phyloP scores from a whole-genome alignment of 2,888 invertebrate genomes.

The Drosophila putrida region DNA sequence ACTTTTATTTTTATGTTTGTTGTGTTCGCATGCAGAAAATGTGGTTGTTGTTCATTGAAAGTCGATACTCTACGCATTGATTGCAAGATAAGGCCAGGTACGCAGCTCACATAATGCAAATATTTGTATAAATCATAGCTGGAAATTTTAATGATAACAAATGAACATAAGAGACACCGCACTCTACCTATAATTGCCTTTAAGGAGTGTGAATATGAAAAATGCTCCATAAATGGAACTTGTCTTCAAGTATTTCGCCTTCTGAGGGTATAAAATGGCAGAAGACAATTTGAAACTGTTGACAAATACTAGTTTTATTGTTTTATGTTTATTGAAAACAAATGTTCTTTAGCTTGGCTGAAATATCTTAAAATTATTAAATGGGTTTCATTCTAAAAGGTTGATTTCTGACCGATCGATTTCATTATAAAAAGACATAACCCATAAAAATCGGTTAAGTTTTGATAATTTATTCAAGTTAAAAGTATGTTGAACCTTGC shows the following conservation, averaged over 20 bases:
- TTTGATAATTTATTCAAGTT: no score
- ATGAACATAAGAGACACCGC: slow-evolving; percentile 25
- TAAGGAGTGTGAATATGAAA: slow-evolving; percentile 23
- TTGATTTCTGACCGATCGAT: no score
- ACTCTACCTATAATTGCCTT: neutral
- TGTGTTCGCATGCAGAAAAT: slow-evolving; percentile 66
- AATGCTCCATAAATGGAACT: neutral
- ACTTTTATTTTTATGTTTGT: neutral
- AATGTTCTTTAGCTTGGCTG: no score
- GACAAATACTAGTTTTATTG: neutral
- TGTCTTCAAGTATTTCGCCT: neutral
- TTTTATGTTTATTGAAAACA: no score
- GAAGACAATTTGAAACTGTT: neutral
- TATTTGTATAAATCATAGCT: slow-evolving; percentile 64
- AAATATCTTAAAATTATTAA: no score
- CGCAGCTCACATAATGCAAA: slow-evolving; percentile 49
- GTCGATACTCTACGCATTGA: slow-evolving; percentile 64
- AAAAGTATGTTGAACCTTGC: no score
- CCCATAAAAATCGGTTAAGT: no score
- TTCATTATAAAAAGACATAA: no score
- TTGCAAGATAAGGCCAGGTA: slow-evolving; percentile 49
- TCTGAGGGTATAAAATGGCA: neutral
- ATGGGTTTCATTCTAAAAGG: no score
- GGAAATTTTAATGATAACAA: slow-evolving; percentile 49
- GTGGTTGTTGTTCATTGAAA: slow-evolving; percentile 69